Percentiles rank a stretch among this genome's conserved stretches.
These are phyloP conservation scores for Myrmecophaga tridactyla DNA, from an alignment of 2,113 vertebrate species.

Conservation along the genomic window DNA sequence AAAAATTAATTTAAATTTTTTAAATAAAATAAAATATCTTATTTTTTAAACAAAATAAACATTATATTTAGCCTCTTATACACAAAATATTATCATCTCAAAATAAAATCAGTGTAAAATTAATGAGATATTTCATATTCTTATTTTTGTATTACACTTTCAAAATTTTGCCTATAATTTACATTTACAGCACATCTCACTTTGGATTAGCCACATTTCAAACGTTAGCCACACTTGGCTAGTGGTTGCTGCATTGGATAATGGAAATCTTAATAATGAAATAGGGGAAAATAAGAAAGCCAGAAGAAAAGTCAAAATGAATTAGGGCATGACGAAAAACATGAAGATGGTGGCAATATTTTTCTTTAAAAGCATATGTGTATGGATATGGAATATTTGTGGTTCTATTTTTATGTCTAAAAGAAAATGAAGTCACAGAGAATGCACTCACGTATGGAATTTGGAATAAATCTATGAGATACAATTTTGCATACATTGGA, in stretches of 20 bases:
- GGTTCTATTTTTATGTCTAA: not conserved
- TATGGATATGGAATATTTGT: not conserved
- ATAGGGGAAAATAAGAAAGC: not conserved
- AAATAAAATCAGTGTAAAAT: not conserved
- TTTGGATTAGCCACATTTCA: not conserved
- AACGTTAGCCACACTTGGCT: not conserved
- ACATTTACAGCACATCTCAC: not conserved
- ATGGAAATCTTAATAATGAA: not conserved
- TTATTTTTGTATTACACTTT: not conserved
- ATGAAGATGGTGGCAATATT: not conserved
- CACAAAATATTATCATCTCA: not conserved
- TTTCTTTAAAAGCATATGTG: not conserved
- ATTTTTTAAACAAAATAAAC: too few species aligned
- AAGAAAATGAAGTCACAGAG: not conserved
- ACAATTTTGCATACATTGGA: not conserved
- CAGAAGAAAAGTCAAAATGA: not conserved
- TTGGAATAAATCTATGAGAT: not conserved
- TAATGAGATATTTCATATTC: not conserved
- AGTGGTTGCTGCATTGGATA: not conserved
- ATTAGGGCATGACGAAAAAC: not conserved
- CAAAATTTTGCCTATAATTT: not conserved
- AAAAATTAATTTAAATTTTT: not conserved
- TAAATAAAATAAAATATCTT: too few species aligned
- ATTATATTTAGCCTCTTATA: not conserved
- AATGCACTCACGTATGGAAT: not conserved